Percentiles rank a stretch among this genome's conserved stretches.
Conservation (phyloP, 35 echinoderm and acorn worm species). For the Heliocidaris erythrogramma region DNA sequence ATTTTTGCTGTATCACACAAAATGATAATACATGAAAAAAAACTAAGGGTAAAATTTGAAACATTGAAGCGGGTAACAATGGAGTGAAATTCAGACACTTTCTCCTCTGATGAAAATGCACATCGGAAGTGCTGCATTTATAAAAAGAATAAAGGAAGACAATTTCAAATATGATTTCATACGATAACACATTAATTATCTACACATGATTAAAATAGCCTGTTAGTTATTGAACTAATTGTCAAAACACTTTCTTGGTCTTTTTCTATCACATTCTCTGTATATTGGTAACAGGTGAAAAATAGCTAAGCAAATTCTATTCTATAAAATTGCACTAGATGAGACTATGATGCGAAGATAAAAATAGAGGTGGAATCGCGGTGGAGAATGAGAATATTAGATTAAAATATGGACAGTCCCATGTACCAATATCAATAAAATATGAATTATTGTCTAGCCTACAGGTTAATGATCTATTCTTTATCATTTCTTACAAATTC, state of each 20-base stretch:
- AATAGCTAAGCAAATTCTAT: not conserved
- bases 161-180: not conserved
- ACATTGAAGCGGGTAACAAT: not conserved
- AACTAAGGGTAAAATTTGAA: not conserved
- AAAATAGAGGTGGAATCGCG: not conserved
- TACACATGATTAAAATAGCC: constrained; percentile 18
- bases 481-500: not conserved
- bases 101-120: not conserved
- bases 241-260: not conserved
- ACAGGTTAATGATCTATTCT: not conserved
- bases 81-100: not conserved
- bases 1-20: not conserved
- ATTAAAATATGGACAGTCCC: not conserved
- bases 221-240: not conserved
- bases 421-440: not conserved
- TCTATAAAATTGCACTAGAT: constrained; percentile 13
- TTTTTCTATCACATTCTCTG: not conserved
- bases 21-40: no score
- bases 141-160: not conserved
- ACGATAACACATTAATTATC: not conserved
- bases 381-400: not conserved
- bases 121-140: not conserved
- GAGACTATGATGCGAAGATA: not conserved
- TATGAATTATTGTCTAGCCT: constrained; percentile 2
- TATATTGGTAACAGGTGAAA: not conserved